Evolutionary conservation across 1,140 invertebrate species (phyloP), one percentile per base, ranked within the genome.

Genomic region (Brachionus koreanus): DNA sequence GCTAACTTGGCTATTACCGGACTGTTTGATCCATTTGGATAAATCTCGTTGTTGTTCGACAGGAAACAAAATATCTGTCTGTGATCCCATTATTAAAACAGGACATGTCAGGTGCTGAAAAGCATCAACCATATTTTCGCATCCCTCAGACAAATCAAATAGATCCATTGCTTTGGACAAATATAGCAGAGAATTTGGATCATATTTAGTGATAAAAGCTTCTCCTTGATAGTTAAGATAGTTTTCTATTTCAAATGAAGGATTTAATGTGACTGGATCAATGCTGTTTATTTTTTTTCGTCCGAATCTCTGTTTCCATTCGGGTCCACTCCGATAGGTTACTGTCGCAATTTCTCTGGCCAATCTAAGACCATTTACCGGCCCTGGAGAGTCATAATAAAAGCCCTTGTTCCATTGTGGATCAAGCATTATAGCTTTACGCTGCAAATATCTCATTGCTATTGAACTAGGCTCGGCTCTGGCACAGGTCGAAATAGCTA

Each of bases 141-240:
- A 86, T 2, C 84, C 85, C 37, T 88, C 87, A 7, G 83, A 63
- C 33, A 88, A 84, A 82, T 88, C 86, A 86, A 88, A 89, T 82
- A 89, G 83, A 82, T 89, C 88, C 88, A 89, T 89, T 1, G 88
- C 88, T 87, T 89, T 89, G 7, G 87, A 88, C 5, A 88, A 87
- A 82, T 88, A 88, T 1, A 89, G 84, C 0, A 89, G 83, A 43
- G 87, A 88, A 83, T 89, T 89, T 3, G 88, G 88, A 82, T 89
- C 88, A 84, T 85, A 88, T 82, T 87, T 88, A 4, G 85, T 87
- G 49, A 86, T 86, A 84, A 87, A 87, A 13, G 69, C 84, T 75
- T 88, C 87, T n/a, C 88, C 87, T 81, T 89, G 88, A 69, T 88
- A 84, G 43, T 88, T 87, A 9, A 88, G 83, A 84, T 89, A 89